A percentile compares a stretch with the other conserved stretches of the same genome.
Evolutionary conservation across 2,113 vertebrate species (phyloP).

Genomic region (Lethenteron camtschaticum): DNA sequence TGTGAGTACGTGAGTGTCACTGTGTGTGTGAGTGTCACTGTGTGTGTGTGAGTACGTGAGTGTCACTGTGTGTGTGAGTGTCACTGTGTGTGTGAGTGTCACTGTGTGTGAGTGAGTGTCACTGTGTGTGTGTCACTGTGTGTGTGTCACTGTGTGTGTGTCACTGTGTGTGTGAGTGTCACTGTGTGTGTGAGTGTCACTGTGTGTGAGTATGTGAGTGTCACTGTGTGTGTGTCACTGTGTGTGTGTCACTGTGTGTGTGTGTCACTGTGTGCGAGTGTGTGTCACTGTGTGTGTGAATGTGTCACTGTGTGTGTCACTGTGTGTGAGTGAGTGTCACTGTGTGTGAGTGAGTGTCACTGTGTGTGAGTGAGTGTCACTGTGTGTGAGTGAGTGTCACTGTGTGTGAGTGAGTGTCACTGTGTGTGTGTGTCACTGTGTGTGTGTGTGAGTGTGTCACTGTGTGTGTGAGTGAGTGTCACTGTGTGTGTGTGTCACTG

Average conservation of each 20-base stretch:
- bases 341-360: not conserved
- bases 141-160: not conserved
- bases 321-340: not conserved
- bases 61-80: not conserved
- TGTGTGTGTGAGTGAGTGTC: not conserved
- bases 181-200: not conserved
- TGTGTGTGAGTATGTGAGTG: not conserved
- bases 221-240: not conserved
- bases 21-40: not conserved
- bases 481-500: not conserved
- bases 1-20: not conserved
- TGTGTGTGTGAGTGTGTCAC: too few species aligned
- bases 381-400: not conserved
- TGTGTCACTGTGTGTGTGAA: not conserved
- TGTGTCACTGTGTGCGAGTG: not conserved
- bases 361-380: not conserved
- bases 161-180: not conserved
- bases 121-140: not conserved
- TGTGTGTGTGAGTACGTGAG: not conserved
- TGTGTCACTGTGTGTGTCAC: too few species aligned
- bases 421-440: conserved; percentile 1
- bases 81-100: not conserved
- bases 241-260: not conserved
- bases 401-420: not conserved
- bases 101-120: not conserved